phyloP scores from a whole-genome alignment of 2,113 vertebrate genomes.

The Macrotis lagotis region DNA sequence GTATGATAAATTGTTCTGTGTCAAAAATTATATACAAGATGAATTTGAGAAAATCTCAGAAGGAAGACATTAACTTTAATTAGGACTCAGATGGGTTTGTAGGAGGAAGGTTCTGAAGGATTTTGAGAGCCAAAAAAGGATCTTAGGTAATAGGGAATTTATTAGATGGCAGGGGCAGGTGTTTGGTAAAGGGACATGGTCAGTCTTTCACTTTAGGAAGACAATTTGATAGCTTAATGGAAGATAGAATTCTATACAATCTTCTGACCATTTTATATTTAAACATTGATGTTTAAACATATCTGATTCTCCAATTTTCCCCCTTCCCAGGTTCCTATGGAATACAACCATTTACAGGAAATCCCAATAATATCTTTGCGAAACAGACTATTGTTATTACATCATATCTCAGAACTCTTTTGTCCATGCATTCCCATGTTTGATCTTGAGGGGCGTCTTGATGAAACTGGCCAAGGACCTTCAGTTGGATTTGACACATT shows the following conservation, averaged over 20 bases:
- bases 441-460: constrained; percentile 95
- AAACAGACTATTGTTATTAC: constrained; percentile 94
- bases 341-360: constrained; percentile 98
- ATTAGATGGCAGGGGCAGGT: not conserved
- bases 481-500: constrained; percentile 95
- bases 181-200: not conserved
- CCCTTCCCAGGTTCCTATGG: constrained; percentile 94
- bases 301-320: not conserved
- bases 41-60: too few species aligned
- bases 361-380: constrained; percentile 93
- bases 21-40: too few species aligned
- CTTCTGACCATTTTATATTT: not conserved
- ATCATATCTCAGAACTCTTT: constrained; percentile 98
- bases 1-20: too few species aligned
- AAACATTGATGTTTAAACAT: not conserved
- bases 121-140: not conserved
- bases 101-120: not conserved
- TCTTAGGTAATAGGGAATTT: not conserved
- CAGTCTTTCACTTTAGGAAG: not conserved
- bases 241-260: not conserved
- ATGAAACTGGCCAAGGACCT: constrained; percentile 93
- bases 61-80: too few species aligned
- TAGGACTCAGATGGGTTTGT: not conserved
- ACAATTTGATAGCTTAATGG: not conserved
- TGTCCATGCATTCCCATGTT: constrained; percentile 99